phyloP scores from a whole-genome alignment of 2,113 vertebrate genomes.

The Hippocampus mohnikei region DNA sequence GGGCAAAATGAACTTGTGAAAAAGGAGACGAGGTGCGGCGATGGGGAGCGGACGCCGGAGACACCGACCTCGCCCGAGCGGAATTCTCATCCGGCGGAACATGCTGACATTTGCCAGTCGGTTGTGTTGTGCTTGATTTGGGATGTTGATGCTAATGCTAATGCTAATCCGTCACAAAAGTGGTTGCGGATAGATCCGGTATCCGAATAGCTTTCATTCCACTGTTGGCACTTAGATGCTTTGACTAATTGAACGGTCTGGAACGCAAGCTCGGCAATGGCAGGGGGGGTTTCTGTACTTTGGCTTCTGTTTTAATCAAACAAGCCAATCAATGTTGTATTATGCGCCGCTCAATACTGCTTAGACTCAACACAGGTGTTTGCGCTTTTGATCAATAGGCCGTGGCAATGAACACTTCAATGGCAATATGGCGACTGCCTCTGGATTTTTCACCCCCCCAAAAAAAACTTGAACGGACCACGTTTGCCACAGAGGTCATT shows the following conservation, averaged over 20 bases:
- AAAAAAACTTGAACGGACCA: neutral
- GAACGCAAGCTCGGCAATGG: neutral
- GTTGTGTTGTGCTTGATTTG: conserved; percentile 98
- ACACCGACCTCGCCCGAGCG: conserved; percentile 97
- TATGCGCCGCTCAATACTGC: conserved; percentile 64
- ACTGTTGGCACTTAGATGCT: no score
- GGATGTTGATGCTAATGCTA: conserved; percentile 99
- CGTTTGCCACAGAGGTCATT: conserved; percentile 72
- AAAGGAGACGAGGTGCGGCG: conserved; percentile 89
- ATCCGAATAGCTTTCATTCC: no score
- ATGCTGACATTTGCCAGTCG: conserved; percentile 97
- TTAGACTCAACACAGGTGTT: conserved; percentile 61
- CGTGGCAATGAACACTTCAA: conserved; percentile 61
- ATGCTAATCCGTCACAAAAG: no score
- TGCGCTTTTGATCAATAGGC: conserved; percentile 65
- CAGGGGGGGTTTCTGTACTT: neutral
- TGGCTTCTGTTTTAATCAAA: conserved; percentile 44
- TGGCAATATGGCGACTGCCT: conserved; percentile 40
- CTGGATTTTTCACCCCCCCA: conserved; percentile 50
- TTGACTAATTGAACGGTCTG: no score
- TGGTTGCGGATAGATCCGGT: no score
- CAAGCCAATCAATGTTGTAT: conserved; percentile 63
- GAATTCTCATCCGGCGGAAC: conserved; percentile 81
- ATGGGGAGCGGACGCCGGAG: conserved; percentile 85
- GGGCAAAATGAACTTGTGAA: conserved; percentile 98